Evolutionary conservation across 2,797 vertebrate genomes (phyloP).

Genomic region (Cetoscarus ocellatus): DNA sequence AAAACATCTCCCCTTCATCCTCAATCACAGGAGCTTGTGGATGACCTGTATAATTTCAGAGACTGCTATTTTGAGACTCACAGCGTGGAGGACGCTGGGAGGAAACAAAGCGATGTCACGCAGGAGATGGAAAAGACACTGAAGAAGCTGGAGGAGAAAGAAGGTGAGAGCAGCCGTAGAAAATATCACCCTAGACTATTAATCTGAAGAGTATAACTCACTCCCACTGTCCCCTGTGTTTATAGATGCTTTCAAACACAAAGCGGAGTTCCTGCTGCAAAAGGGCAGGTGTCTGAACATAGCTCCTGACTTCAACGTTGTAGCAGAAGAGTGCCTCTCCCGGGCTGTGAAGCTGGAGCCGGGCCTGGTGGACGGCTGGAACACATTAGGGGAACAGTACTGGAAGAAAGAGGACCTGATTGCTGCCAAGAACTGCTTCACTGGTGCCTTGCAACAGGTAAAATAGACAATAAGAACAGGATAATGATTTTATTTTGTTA

Average conservation of each 20-base stretch:
- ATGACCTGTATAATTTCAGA: slow-evolving; percentile 88
- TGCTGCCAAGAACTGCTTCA: slow-evolving; percentile 91
- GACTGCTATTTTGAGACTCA: slow-evolving; percentile 92
- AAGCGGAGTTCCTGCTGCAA: slow-evolving; percentile 87
- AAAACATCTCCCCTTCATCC: too few relatives aligned
- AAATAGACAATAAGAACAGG: background rate
- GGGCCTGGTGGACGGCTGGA: slow-evolving; percentile 91
- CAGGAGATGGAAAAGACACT: slow-evolving; percentile 85
- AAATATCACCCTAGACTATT: background rate
- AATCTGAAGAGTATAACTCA: background rate
- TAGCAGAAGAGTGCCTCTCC: slow-evolving; percentile 89
- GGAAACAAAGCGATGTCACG: slow-evolving; percentile 86
- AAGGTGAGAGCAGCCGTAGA: slow-evolving; percentile 71
- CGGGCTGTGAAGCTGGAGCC: slow-evolving; percentile 93
- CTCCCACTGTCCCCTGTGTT: background rate
- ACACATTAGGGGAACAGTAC: slow-evolving; percentile 93
- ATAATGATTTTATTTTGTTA: background rate
- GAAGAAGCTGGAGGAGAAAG: slow-evolving; percentile 84
- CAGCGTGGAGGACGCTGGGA: slow-evolving; percentile 86
- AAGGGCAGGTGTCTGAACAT: slow-evolving; percentile 90
- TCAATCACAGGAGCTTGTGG: slow-evolving; percentile 86
- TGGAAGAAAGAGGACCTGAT: slow-evolving; percentile 93
- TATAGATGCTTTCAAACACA: slow-evolving; percentile 83
- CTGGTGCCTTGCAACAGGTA: slow-evolving; percentile 91
- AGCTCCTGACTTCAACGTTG: slow-evolving; percentile 81